Evolutionary conservation across 1,140 invertebrate species (phyloP).

Genomic region (Cydia pomonella): DNA sequence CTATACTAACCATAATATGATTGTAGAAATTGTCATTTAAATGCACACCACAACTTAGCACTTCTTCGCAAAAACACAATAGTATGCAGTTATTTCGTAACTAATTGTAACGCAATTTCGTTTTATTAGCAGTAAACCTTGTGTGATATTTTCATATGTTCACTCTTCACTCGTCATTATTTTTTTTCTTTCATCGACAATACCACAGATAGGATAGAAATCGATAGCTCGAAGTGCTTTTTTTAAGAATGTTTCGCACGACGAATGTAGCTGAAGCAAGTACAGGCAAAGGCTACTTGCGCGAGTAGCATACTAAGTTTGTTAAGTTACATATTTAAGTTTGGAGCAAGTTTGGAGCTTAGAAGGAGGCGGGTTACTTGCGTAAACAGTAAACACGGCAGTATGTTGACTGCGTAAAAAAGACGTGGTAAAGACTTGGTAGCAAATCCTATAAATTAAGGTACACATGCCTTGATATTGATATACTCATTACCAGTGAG

Average conservation of each 20-base stretch:
- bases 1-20: conserved; percentile 38
- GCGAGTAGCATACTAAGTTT: too few species aligned
- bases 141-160: conserved; percentile 31
- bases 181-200: conserved; percentile 20
- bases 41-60: conserved; percentile 17
- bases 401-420: too few species aligned
- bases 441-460: too few species aligned
- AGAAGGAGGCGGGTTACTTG: too few species aligned
- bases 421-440: too few species aligned
- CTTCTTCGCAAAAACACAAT: conserved; percentile 22
- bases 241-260: not conserved
- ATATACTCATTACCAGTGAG: too few species aligned
- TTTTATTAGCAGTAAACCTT: conserved; percentile 30
- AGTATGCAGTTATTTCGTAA: conserved; percentile 13
- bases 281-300: too few species aligned
- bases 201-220: conserved; percentile 25
- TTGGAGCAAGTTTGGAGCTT: too few species aligned
- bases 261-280: not conserved
- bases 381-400: too few species aligned
- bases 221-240: not conserved
- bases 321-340: too few species aligned
- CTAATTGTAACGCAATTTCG: conserved; percentile 32
- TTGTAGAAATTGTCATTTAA: conserved; percentile 30
- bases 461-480: too few species aligned
- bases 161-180: conserved; percentile 11